These are phyloP conservation scores for Indri indri DNA, from an alignment of 2,113 vertebrate species.

Conservation along the genomic window DNA sequence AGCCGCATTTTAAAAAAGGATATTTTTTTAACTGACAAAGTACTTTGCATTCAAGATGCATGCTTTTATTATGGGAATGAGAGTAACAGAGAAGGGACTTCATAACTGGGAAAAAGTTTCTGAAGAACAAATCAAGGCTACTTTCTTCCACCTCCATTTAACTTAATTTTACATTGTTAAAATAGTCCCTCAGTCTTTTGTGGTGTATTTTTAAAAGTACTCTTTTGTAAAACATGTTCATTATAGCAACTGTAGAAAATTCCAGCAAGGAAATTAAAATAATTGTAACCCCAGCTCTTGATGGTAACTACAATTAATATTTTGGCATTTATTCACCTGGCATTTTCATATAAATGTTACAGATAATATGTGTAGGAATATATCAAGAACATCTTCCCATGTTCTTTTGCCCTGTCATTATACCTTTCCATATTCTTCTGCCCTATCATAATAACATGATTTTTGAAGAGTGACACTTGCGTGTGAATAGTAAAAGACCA, in stretches of 20 bases:
- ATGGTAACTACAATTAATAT: background rate
- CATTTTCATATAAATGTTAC: background rate
- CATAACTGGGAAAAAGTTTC: background rate
- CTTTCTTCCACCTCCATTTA: background rate
- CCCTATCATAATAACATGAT: background rate
- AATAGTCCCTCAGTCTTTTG: background rate
- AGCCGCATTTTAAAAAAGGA: background rate
- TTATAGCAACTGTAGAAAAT: constrained; percentile 2
- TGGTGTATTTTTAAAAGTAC: background rate
- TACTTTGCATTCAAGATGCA: background rate
- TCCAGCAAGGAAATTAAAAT: background rate
- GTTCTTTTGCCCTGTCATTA: background rate
- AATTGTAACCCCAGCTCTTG: background rate
- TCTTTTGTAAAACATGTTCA: background rate
- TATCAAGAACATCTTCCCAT: background rate
- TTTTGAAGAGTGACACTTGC: background rate
- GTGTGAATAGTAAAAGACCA: background rate
- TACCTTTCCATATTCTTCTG: background rate
- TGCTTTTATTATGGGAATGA: background rate
- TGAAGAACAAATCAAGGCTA: background rate
- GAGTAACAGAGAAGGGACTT: background rate
- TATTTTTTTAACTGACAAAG: background rate
- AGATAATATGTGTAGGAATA: background rate
- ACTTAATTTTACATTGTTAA: background rate
- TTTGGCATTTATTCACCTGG: background rate